These are phyloP conservation scores for Hydrocynus forskahlii DNA, from an alignment of 2,797 vertebrate species.

Conservation along the genomic window DNA sequence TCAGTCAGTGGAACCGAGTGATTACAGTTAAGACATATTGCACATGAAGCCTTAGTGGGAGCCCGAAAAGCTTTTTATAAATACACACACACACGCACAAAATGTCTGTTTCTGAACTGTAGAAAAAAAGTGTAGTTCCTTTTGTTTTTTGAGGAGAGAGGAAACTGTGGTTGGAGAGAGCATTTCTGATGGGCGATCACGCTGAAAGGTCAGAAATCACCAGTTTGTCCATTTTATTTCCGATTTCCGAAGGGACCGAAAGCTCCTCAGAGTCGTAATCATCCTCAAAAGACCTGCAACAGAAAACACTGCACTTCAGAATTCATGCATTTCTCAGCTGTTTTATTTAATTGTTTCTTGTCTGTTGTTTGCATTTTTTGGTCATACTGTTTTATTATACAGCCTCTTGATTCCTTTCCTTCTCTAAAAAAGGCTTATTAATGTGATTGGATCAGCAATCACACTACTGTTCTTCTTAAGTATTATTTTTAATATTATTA, in stretches of 20 bases:
- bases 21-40: constrained; percentile 70
- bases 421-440: too few species aligned
- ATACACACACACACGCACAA: constrained; percentile 53
- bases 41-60: constrained; percentile 67
- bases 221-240: constrained; percentile 91
- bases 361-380: too few species aligned
- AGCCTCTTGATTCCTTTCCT: too few species aligned
- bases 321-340: not conserved
- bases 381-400: too few species aligned
- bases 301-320: constrained; percentile 58
- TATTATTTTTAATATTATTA: too few species aligned
- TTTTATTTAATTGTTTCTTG: too few species aligned
- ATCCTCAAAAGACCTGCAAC: constrained; percentile 92
- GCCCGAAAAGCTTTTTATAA: constrained; percentile 63
- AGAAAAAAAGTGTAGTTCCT: constrained; percentile 72
- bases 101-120: constrained; percentile 70
- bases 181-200: constrained; percentile 62
- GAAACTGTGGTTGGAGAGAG: constrained; percentile 50
- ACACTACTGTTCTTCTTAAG: too few species aligned
- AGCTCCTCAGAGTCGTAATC: constrained; percentile 94
- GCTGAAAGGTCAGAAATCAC: constrained; percentile 89
- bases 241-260: constrained; percentile 85
- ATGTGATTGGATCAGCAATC: too few species aligned
- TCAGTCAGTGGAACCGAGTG: constrained; percentile 35
- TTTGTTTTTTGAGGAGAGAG: constrained; percentile 62